Percentiles rank a stretch among this genome's conserved stretches.
Conservation (phyloP, 2,113 vertebrate genomes). For the Alectura lathami region DNA sequence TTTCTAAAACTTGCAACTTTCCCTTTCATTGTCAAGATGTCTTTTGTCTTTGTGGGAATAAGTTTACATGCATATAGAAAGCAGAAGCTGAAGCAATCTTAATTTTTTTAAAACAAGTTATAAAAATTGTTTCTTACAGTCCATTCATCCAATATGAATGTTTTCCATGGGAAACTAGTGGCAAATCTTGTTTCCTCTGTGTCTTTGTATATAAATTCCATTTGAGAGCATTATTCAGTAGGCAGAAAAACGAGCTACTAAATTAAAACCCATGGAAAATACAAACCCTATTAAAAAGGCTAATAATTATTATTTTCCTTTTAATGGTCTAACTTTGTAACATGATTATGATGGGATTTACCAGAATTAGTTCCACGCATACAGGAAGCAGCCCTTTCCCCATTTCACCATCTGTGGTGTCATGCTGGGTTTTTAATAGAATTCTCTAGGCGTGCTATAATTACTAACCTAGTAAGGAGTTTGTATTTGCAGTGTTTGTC, state of each 20-base stretch:
- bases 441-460: constrained; percentile 41
- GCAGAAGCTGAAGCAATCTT: not conserved
- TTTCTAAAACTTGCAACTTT: not conserved
- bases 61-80: not conserved
- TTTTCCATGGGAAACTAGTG: not conserved
- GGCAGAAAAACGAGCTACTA: constrained; percentile 25
- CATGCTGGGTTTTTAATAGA: constrained; percentile 54
- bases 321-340: constrained; percentile 23
- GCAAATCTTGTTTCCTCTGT: constrained; percentile 30
- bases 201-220: not conserved
- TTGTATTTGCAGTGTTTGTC: not conserved
- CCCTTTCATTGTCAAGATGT: not conserved
- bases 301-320: constrained; percentile 45
- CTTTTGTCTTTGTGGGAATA: not conserved
- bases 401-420: not conserved
- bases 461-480: constrained; percentile 8
- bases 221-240: not conserved
- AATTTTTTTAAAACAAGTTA: not conserved
- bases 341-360: constrained; percentile 28
- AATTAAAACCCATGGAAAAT: constrained; percentile 47
- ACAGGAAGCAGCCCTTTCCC: constrained; percentile 36
- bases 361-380: not conserved
- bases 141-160: not conserved
- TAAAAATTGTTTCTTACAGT: not conserved
- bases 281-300: constrained; percentile 10